Conservation (phyloP, 1,140 invertebrate species). For the Achatina immaculata region DNA sequence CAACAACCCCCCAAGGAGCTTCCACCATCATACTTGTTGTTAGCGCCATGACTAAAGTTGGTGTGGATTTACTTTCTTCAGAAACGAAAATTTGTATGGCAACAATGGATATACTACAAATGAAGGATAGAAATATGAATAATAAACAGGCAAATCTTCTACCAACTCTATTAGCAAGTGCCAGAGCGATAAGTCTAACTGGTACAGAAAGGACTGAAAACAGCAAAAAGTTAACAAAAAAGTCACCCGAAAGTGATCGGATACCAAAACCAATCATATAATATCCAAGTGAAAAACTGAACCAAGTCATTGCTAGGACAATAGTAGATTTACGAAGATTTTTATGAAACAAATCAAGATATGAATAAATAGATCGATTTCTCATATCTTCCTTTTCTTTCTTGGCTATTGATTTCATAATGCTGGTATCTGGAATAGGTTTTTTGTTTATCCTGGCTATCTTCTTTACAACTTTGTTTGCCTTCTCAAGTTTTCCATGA, state of each 20-base stretch:
- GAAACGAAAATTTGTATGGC: background rate
- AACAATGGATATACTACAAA: background rate
- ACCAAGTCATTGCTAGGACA: background rate
- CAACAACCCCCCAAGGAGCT: background rate
- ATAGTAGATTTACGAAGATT: background rate
- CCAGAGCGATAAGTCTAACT: background rate
- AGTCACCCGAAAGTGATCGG: background rate
- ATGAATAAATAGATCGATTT: background rate
- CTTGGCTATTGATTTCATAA: background rate
- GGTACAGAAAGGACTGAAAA: background rate
- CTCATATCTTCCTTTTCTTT: background rate
- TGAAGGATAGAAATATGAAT: background rate
- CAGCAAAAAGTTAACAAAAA: background rate
- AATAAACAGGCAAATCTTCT: background rate
- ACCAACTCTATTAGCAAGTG: background rate
- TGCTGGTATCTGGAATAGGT: background rate
- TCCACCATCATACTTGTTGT: background rate
- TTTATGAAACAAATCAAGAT: background rate
- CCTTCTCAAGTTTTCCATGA: background rate
- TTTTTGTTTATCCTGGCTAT: background rate
- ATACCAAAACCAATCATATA: conserved; percentile 11
- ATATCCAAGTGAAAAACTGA: background rate
- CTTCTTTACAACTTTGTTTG: background rate
- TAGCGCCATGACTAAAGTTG: background rate
- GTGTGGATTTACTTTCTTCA: background rate